These are phyloP conservation scores for Melinopterus prodromus DNA, from an alignment of 2,888 invertebrate species.

Conservation along the genomic window DNA sequence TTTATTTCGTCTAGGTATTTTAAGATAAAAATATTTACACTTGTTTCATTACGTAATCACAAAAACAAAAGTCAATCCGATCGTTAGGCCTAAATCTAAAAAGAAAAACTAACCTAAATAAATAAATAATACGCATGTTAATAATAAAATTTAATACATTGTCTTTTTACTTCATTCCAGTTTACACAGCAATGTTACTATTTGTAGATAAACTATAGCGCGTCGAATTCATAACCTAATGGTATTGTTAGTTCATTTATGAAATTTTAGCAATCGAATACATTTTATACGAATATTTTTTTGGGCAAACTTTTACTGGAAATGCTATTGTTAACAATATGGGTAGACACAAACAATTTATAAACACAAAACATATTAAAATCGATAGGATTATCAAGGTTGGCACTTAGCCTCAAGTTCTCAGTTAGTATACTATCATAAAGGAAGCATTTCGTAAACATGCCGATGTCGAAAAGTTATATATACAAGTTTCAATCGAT, in stretches of 20 bases:
- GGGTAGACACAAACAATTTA: no score
- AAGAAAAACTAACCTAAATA: constrained; percentile 24
- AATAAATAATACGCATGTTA: constrained; percentile 25
- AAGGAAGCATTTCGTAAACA: background rate
- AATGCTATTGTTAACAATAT: no score
- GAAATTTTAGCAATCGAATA: no score
- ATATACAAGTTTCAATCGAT: constrained; percentile 5
- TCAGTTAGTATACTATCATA: background rate
- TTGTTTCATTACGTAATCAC: constrained; percentile 31
- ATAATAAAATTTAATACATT: constrained; percentile 4
- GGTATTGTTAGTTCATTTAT: no score
- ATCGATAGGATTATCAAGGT: background rate
- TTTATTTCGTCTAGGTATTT: constrained; percentile 34
- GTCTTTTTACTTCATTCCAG: background rate
- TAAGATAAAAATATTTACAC: constrained; percentile 39
- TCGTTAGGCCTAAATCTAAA: constrained; percentile 19
- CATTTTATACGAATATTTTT: no score
- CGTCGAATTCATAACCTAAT: background rate
- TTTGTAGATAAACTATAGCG: background rate
- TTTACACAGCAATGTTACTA: background rate
- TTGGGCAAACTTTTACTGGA: no score
- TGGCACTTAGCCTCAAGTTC: background rate
- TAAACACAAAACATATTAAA: background rate
- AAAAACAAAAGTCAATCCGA: constrained; percentile 28
- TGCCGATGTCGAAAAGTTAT: constrained; percentile 4